Base-by-base conservation (phyloP, 2,888 invertebrate species). In the Acanthosepion pharaonis region DNA sequence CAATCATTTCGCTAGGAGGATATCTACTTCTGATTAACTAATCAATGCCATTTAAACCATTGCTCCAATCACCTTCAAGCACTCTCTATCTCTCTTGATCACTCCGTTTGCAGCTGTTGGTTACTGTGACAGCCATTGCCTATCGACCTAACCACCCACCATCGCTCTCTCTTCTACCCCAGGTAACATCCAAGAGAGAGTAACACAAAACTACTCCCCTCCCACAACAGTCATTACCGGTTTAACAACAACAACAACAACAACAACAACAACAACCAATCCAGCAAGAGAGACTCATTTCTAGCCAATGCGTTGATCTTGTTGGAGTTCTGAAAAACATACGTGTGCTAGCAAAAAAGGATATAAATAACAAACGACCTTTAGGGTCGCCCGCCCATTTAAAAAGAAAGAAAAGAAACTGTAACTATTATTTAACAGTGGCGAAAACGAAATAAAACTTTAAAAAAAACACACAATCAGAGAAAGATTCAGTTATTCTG, bases 231-330 rank as follows among this genome's bases (percentile, higher is more conserved):
- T 78, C 78, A 15, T 18, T 78, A 33, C 11, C 78, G 4, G n/a
- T 33, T n/a, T n/a, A n/a, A 78, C 78, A 78, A 78, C 78, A 78
- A 78, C n/a, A 78, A 78, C 78, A 78, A 78, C 78, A 78, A 78
- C n/a, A 78, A 78, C 78, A 78, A 78, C 78, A n/a, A 33, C 9
- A n/a, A 5, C n/a, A 11, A 33, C 15, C 78, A n/a, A 78, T 78
- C 15, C 5, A 18, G n/a, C 20, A 23, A 33, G 78, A 78, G 33
- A 78, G 78, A 78, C 2, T 11, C 11, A 28, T n/a, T 78, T 78
- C n/a, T 33, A 78, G 78, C 5, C 78, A 78, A 33, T 15, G 33
- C 78, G 78, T 78, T 78, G n/a, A 78, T n/a, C 78, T 78, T 18
- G n/a, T 3, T 9, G 78, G n/a, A 15, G n/a, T 15, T n/a, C 33